phyloP scores from a whole-genome alignment of 2,888 invertebrate species.

The Merodon equestris region DNA sequence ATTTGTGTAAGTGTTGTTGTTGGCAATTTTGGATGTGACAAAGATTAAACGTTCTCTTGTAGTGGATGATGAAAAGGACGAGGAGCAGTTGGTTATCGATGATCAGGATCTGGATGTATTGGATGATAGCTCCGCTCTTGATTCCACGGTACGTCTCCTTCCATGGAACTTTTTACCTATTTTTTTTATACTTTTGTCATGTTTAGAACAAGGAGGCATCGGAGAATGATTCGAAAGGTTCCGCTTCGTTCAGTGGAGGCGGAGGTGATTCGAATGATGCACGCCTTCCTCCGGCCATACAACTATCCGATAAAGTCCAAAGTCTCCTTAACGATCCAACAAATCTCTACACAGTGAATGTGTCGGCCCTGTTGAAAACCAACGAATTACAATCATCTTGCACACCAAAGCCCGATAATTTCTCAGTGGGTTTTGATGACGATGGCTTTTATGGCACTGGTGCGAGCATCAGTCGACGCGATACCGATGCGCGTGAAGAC shows the following conservation, averaged over 20 bases:
- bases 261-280: conserved; percentile 17
- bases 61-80: conserved; percentile 82
- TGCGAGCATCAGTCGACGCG: conserved; percentile 9
- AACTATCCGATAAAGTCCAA: conserved; percentile 35
- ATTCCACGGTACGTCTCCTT: too few relatives aligned
- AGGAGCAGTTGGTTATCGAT: conserved; percentile 79
- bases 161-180: too few relatives aligned
- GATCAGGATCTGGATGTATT: conserved; percentile 77
- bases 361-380: conserved; percentile 26
- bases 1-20: conserved; percentile 74
- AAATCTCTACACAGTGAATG: conserved; percentile 24
- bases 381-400: conserved; percentile 12
- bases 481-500: conserved; percentile 34
- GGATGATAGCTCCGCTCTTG: conserved; percentile 56
- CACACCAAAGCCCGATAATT: conserved; percentile 10
- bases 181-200: neutral
- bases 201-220: conserved; percentile 35
- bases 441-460: conserved; percentile 35
- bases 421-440: conserved; percentile 2
- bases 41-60: neutral
- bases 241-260: conserved; percentile 8
- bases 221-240: conserved; percentile 40
- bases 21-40: neutral
- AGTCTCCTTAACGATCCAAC: conserved; percentile 43
- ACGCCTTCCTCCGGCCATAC: conserved; percentile 41